Percentiles rank a stretch among this genome's conserved stretches.
These are phyloP conservation scores for Pangasius larnaudii DNA, from an alignment of 2,797 vertebrate species.

Conservation along the genomic window DNA sequence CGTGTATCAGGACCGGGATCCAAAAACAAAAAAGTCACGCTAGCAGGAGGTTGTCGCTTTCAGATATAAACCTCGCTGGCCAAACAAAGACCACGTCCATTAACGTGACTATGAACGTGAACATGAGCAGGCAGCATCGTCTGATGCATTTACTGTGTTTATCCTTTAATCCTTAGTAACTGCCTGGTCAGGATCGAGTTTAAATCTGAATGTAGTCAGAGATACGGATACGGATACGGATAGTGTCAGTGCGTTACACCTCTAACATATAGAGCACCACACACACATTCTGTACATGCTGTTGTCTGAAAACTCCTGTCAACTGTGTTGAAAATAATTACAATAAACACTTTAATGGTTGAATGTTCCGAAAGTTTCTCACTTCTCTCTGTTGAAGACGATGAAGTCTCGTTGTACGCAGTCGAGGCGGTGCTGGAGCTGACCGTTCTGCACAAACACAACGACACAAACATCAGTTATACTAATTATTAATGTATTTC, in stretches of 20 bases:
- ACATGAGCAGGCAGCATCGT: no score
- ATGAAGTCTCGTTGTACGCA: constrained; percentile 93
- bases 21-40: no score
- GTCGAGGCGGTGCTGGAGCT: constrained; percentile 90
- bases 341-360: no score
- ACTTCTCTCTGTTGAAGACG: constrained; percentile 98
- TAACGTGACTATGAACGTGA: no score
- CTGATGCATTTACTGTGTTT: no score
- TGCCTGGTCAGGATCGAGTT: no score
- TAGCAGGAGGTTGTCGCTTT: no score
- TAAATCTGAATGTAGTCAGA: no score
- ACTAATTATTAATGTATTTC: neutral
- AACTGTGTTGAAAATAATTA: no score
- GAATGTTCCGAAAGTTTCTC: constrained; percentile 60
- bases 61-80: neutral
- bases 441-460: constrained; percentile 78
- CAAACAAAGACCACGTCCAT: neutral
- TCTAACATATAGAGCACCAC: neutral
- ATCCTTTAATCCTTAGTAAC: no score
- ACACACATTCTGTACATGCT: neutral
- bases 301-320: neutral
- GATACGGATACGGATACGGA: neutral
- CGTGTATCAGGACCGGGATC: no score
- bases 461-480: neutral
- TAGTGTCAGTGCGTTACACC: neutral